Conservation (phyloP, 2,888 invertebrate species). For the Salticus scenicus region DNA sequence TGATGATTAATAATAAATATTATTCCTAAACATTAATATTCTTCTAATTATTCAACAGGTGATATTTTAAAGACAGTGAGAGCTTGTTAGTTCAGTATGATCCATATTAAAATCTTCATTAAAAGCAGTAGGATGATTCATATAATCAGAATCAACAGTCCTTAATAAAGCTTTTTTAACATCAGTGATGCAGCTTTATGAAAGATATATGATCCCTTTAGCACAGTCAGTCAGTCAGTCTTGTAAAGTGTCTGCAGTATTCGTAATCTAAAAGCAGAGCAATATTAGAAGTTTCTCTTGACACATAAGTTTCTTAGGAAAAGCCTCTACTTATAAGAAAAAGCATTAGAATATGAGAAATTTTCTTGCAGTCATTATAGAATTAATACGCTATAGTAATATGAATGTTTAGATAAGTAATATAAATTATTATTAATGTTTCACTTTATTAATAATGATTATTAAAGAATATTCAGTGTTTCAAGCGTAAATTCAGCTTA, state of each 20-base stretch:
- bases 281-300: conserved; percentile 58
- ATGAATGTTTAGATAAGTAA: too few species aligned
- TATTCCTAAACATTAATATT: background rate
- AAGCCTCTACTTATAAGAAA: conserved; percentile 49
- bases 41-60: background rate
- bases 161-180: too few species aligned
- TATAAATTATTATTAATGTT: too few species aligned
- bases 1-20: background rate
- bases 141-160: too few species aligned
- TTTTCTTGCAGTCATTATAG: too few species aligned
- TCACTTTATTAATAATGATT: too few species aligned
- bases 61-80: too few species aligned
- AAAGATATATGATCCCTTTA: background rate
- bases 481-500: too few species aligned
- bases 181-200: background rate
- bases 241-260: conserved; percentile 3
- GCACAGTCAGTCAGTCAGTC: background rate
- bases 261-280: conserved; percentile 15
- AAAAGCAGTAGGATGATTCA: too few species aligned
- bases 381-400: too few species aligned
- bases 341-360: conserved; percentile 41
- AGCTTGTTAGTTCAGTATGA: too few species aligned
- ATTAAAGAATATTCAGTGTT: too few species aligned
- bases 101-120: background rate
- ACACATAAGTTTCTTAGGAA: conserved; percentile 39